These are phyloP conservation scores for Poeciliopsis gracilis DNA, from an alignment of 2,797 vertebrate genomes.

Conservation along the genomic window DNA sequence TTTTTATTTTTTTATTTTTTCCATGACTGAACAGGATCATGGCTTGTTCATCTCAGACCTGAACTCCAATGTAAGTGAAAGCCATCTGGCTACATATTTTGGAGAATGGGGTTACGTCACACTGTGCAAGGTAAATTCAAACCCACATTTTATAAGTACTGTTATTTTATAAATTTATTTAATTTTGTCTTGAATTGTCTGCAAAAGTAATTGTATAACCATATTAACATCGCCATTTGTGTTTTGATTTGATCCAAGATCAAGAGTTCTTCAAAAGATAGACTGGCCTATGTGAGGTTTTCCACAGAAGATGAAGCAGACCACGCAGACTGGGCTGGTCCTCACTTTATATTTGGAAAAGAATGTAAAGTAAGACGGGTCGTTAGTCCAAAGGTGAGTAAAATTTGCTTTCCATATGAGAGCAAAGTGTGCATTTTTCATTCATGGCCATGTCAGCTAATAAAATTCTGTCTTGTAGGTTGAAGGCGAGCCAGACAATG, in stretches of 20 bases:
- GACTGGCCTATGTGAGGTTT: slow-evolving; percentile 64
- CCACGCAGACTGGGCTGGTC: slow-evolving; percentile 55
- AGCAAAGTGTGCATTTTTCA: not conserved
- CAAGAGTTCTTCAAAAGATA: slow-evolving; percentile 15
- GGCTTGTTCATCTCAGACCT: slow-evolving; percentile 60
- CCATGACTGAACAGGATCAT: slow-evolving; percentile 57
- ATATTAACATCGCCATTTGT: not conserved
- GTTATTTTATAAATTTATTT: not conserved
- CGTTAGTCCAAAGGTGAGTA: slow-evolving; percentile 62
- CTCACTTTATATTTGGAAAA: slow-evolving; percentile 60
- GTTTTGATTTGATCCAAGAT: slow-evolving; percentile 44
- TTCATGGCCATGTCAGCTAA: not conserved
- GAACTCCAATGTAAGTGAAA: slow-evolving; percentile 57
- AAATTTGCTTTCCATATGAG: not conserved
- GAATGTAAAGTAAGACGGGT: slow-evolving; percentile 53
- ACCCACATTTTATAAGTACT: not conserved
- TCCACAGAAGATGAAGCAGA: slow-evolving; percentile 60
- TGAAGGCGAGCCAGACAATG: not conserved
- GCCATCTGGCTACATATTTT: slow-evolving; percentile 59
- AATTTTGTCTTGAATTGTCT: not conserved
- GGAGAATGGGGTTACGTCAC: slow-evolving; percentile 61
- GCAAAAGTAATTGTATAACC: not conserved
- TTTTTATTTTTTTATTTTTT: too few species aligned
- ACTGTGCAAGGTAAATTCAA: slow-evolving; percentile 59
- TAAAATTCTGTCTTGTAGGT: slow-evolving; percentile 40